Evolutionary conservation across 2,113 vertebrate species (phyloP), one percentile per base, ranked within the genome.

Genomic region (Rhombomys opimus): DNA sequence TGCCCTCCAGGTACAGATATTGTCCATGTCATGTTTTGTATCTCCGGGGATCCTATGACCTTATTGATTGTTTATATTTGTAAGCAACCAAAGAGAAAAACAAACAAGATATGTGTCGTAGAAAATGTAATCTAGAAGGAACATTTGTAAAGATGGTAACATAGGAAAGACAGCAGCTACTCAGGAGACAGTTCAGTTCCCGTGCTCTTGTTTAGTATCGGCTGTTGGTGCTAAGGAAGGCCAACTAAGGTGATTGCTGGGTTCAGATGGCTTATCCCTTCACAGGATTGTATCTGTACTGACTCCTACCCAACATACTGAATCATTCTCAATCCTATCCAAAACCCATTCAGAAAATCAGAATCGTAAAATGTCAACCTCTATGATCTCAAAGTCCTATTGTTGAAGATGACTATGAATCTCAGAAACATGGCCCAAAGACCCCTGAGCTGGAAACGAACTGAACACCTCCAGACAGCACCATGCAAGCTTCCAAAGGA

Each of bases 331-430:
- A 90, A 38, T 18, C 23, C 59, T 0, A 84, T 22, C 73, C 59
- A 73, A 96, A 90, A 52, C 10, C 32, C 73, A 82, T 35, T 94
- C 22, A 89, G 82, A 95, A 86, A 93, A 87, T 30, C 6, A 57
- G 46, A 72, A 87, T 78, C 89, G 80, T 90, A 89, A 77, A 90
- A 20, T 67, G 41, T 25, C 0, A 67, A 67, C 38, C 27, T 84
- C 63, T 65, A 10, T 63, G 38, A 63, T 46, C n/a, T 5, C 4
- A 27, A 41, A 41, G 13, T 63, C 57, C 57, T 25, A 13, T 27
- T 38, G n/a, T 13, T 38, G 22, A 63, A 41, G 23, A 84, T 23
- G 41, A 30, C 22, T 14, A 4, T 41, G n/a, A 65, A 85, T 35
- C 27, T 85, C n/a, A 65, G 38, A 30, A 63, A 84, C n/a, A 41